Percentiles rank a stretch among this genome's conserved stretches.
Conservation (phyloP, 2,888 invertebrate genomes). For the Cataglyphis livida region DNA sequence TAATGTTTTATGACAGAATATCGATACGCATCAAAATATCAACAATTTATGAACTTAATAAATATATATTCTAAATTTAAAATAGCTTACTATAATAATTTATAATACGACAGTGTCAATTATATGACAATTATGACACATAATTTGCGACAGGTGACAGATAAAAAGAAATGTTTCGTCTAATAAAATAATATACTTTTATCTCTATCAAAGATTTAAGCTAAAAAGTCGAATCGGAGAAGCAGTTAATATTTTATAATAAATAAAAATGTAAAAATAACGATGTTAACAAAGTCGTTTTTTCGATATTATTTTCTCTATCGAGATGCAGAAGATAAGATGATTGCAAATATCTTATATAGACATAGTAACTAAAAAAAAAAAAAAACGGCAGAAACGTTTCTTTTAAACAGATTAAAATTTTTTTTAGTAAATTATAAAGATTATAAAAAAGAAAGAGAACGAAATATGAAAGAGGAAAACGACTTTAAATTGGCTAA, state of each 20-base stretch:
- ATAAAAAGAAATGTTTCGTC: neutral
- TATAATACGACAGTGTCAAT: neutral
- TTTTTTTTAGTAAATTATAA: neutral
- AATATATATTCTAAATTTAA: neutral
- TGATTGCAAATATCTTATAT: neutral
- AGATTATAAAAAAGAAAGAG: neutral
- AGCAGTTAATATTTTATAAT: slow-evolving; percentile 16
- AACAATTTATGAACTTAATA: neutral
- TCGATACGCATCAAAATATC: neutral
- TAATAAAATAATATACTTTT: slow-evolving; percentile 25
- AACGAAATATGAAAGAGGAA: neutral
- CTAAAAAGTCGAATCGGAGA: neutral
- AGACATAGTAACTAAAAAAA: neutral
- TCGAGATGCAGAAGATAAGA: neutral
- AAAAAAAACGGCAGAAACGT: neutral
- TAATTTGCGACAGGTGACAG: slow-evolving; percentile 14
- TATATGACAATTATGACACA: neutral
- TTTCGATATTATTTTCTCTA: slow-evolving; percentile 2
- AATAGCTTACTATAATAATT: slow-evolving; percentile 16
- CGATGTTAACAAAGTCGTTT: neutral
- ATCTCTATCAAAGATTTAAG: slow-evolving; percentile 3
- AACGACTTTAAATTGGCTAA: neutral
- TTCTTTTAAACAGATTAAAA: neutral
- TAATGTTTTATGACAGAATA: neutral
- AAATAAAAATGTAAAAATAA: slow-evolving; percentile 15